Evolutionary conservation across 2,888 invertebrate genomes (phyloP).

Genomic region (Alloscopus bannaensis): DNA sequence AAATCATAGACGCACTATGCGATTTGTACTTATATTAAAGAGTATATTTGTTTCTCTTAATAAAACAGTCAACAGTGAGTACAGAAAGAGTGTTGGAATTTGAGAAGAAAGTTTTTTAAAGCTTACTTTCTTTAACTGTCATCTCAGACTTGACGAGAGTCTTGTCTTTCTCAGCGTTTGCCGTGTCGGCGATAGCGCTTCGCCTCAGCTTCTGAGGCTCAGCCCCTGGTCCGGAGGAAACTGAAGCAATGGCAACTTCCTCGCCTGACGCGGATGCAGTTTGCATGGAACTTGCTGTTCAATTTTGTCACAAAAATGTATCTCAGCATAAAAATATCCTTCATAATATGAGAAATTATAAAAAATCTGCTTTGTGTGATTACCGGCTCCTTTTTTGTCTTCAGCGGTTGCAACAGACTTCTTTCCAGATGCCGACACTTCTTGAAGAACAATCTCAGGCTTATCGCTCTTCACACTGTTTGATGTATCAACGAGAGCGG

Average conservation of each 20-base stretch:
- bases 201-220: background rate
- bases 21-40: too few relatives aligned
- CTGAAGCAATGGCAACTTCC: conserved; percentile 28
- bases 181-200: background rate
- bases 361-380: too few relatives aligned
- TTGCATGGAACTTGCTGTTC: conserved; percentile 29
- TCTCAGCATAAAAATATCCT: too few relatives aligned
- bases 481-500: conserved; percentile 32
- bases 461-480: conserved; percentile 10
- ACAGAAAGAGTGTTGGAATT: too few relatives aligned
- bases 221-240: background rate
- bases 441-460: conserved; percentile 36
- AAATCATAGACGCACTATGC: too few relatives aligned
- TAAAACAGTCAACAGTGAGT: too few relatives aligned
- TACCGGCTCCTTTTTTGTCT: conserved; percentile 38
- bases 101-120: too few relatives aligned
- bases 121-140: background rate
- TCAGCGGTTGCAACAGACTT: conserved; percentile 47
- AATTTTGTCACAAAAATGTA: too few relatives aligned
- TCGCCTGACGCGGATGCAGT: conserved; percentile 18
- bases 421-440: conserved; percentile 30
- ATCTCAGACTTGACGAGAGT: background rate
- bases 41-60: too few relatives aligned
- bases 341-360: too few relatives aligned
- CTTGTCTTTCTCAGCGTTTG: background rate